phyloP scores from a whole-genome alignment of 1,140 invertebrate genomes.

The Pseudomyrmex concolor region DNA sequence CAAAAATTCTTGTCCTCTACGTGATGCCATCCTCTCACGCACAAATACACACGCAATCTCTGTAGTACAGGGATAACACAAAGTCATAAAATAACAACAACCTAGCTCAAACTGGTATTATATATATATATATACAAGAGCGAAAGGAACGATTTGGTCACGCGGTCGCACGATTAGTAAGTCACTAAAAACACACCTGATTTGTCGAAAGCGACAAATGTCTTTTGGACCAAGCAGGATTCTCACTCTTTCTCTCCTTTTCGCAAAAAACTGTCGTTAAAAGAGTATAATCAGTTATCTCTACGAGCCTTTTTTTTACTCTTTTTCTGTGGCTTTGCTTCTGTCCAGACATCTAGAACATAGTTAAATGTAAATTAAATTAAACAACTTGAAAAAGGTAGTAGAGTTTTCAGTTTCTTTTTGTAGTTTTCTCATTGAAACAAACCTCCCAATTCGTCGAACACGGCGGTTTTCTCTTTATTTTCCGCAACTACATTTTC shows the following conservation, averaged over 20 bases:
- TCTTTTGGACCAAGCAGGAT: slow-evolving; percentile 64
- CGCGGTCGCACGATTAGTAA: slow-evolving; percentile 63
- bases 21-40: slow-evolving; percentile 16
- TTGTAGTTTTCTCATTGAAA: not conserved
- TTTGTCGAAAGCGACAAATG: slow-evolving; percentile 65
- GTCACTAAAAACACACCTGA: slow-evolving; percentile 71
- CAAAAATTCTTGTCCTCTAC: slow-evolving; percentile 43
- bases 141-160: slow-evolving; percentile 73
- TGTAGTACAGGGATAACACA: not conserved
- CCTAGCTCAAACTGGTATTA: slow-evolving; percentile 64
- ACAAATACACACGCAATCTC: too few species aligned
- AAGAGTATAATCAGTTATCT: slow-evolving; percentile 85
- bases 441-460: slow-evolving; percentile 89
- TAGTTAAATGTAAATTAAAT: slow-evolving; percentile 54
- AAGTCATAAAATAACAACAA: slow-evolving; percentile 64
- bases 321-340: slow-evolving; percentile 88
- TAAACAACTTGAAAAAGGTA: not conserved
- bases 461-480: slow-evolving; percentile 82
- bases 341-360: slow-evolving; percentile 87
- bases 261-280: slow-evolving; percentile 67
- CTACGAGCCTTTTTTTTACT: slow-evolving; percentile 89
- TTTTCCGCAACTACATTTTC: slow-evolving; percentile 76
- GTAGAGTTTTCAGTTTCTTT: not conserved
- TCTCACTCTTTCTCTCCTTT: slow-evolving; percentile 66
- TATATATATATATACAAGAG: slow-evolving; percentile 63